Evolutionary conservation across 2,113 vertebrate species (phyloP).

Genomic region (Bufo bufo): DNA sequence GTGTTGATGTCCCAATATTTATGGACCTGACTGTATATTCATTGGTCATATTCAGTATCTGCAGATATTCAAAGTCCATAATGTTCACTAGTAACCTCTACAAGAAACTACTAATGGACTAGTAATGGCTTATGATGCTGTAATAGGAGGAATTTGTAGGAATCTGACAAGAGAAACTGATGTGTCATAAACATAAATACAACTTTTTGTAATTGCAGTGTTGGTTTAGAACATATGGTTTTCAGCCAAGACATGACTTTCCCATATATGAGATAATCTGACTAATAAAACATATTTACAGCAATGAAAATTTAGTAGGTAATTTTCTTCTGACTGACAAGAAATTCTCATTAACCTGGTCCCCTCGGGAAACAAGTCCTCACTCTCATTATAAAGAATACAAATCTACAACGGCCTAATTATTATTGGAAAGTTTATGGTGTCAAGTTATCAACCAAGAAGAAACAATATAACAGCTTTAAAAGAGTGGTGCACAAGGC

Average conservation of each 20-base stretch:
- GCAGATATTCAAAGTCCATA: too few relatives aligned
- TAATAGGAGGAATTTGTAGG: too few relatives aligned
- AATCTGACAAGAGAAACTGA: too few relatives aligned
- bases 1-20: too few relatives aligned
- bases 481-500: neutral
- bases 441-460: neutral
- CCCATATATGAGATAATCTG: neutral
- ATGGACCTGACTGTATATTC: too few relatives aligned
- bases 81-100: too few relatives aligned
- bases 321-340: conserved; percentile 11
- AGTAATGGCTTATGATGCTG: too few relatives aligned
- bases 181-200: neutral
- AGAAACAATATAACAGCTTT: neutral
- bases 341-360: conserved; percentile 7
- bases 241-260: neutral
- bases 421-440: conserved; percentile 18
- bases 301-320: conserved; percentile 5
- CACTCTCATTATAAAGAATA: neutral
- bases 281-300: conserved; percentile 20
- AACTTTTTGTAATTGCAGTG: neutral
- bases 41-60: too few relatives aligned
- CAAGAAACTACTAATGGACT: too few relatives aligned
- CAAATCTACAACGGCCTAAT: neutral
- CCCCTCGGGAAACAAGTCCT: neutral
- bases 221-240: neutral